Evolutionary conservation across 2,797 vertebrate genomes (phyloP).

Genomic region (Syngnathus acus): DNA sequence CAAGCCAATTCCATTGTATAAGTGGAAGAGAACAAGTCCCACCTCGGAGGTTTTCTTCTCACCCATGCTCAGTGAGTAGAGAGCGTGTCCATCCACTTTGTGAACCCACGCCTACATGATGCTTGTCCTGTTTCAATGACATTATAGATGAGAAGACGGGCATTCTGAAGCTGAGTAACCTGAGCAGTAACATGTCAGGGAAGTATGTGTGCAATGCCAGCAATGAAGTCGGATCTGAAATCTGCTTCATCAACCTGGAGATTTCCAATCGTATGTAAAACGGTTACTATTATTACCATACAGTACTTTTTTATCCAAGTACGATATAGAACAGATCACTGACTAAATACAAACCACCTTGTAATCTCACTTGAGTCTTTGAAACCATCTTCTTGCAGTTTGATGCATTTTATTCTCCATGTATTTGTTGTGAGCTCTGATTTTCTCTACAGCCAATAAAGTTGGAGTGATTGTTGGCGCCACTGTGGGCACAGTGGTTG

Average conservation of each 20-base stretch:
- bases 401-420: too few relatives aligned
- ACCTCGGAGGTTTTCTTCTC: conserved; percentile 61
- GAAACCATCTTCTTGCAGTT: neutral
- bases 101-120: neutral
- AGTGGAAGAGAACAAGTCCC: conserved; percentile 71
- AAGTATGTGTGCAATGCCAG: conserved; percentile 77
- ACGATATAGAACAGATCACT: neutral
- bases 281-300: neutral
- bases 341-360: neutral
- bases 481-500: conserved; percentile 75
- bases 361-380: neutral
- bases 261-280: conserved; percentile 76
- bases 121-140: neutral
- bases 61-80: conserved; percentile 67
- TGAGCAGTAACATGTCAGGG: conserved; percentile 83
- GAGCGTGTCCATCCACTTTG: too few relatives aligned
- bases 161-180: conserved; percentile 79
- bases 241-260: conserved; percentile 79
- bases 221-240: conserved; percentile 72
- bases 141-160: conserved; percentile 73
- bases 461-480: conserved; percentile 79
- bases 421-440: neutral
- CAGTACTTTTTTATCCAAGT: too few relatives aligned
- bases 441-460: conserved; percentile 57
- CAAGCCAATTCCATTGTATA: conserved; percentile 73